phyloP scores from a whole-genome alignment of 2,888 invertebrate species.

The Parnassius orleans region DNA sequence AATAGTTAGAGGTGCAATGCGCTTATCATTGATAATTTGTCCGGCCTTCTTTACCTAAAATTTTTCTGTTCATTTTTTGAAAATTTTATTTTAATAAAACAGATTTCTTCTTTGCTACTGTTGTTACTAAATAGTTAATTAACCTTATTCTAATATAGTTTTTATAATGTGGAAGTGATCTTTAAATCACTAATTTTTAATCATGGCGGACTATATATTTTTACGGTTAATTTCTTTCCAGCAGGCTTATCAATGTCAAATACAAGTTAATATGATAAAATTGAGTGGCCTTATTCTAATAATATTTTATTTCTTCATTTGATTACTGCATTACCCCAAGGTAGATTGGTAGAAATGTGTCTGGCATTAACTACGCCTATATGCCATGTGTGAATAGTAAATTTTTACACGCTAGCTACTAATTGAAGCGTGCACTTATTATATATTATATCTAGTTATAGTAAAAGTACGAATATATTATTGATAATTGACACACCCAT shows the following conservation, averaged over 20 bases:
- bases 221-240: no score
- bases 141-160: conserved; percentile 62
- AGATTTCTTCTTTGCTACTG: conserved; percentile 64
- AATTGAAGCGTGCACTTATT: no score
- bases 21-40: conserved; percentile 30
- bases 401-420: no score
- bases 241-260: no score
- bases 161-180: conserved; percentile 41
- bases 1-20: neutral
- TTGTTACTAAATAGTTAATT: conserved; percentile 75
- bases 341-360: no score
- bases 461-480: no score
- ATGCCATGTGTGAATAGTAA: no score
- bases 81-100: conserved; percentile 58
- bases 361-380: no score
- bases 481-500: no score
- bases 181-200: conserved; percentile 42
- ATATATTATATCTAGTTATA: no score
- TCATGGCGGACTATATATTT: conserved; percentile 6
- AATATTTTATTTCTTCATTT: no score
- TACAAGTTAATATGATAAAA: neutral
- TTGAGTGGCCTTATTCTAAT: neutral
- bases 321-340: no score
- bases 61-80: conserved; percentile 50
- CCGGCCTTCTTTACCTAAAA: conserved; percentile 36